Evolutionary conservation across 1,140 invertebrate species (phyloP).

Genomic region (Bradynema listronoti): DNA sequence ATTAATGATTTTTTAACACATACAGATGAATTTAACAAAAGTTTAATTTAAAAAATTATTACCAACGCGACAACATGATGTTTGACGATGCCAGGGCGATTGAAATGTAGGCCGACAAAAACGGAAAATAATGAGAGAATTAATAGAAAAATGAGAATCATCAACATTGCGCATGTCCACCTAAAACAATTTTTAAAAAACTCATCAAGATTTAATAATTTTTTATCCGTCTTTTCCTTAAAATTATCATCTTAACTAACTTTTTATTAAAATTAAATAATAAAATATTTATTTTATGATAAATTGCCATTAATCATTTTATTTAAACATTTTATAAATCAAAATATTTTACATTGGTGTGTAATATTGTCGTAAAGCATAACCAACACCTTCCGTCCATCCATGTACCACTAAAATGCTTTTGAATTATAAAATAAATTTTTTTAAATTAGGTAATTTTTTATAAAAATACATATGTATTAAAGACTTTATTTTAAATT

Average conservation of each 20-base stretch:
- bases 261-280: slow-evolving; percentile 23
- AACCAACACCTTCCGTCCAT: slow-evolving; percentile 39
- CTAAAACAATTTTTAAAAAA: slow-evolving; percentile 2
- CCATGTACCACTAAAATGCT: too few relatives aligned
- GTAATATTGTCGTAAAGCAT: slow-evolving; percentile 20
- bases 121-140: slow-evolving; percentile 37
- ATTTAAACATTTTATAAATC: slow-evolving; percentile 1
- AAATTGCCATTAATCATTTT: neutral
- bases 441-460: too few relatives aligned
- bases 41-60: slow-evolving; percentile 3
- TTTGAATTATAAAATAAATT: too few relatives aligned
- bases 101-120: slow-evolving; percentile 35
- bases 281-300: slow-evolving; percentile 23
- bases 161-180: slow-evolving; percentile 34
- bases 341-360: slow-evolving; percentile 23
- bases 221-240: neutral
- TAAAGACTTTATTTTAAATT: too few relatives aligned
- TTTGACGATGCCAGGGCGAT: slow-evolving; percentile 25
- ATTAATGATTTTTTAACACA: neutral
- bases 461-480: too few relatives aligned
- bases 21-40: neutral
- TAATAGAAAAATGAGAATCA: slow-evolving; percentile 34
- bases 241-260: neutral
- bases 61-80: slow-evolving; percentile 36
- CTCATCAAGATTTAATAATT: neutral